Evolutionary conservation across 2,797 vertebrate genomes (phyloP), one percentile per base, ranked within the genome.

Genomic region (Manis crassicaudata): DNA sequence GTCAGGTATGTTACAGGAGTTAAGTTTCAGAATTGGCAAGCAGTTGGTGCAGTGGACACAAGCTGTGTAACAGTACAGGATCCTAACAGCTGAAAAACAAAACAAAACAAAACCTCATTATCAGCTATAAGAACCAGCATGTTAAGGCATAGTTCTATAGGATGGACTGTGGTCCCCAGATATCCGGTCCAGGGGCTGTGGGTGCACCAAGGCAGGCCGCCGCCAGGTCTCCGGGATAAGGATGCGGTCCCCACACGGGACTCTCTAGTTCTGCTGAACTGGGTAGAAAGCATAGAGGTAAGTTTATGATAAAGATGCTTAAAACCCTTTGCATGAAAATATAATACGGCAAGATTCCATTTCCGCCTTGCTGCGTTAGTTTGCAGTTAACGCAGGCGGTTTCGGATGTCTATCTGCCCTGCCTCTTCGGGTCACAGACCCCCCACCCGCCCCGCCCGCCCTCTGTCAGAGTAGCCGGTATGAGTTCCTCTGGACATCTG

Each of bases 291-390:
- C 97, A 94, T 92, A 96, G 97, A 97, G 98, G 43, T 46, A 46
- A 46, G 98, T 98, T 98, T 98, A 97, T 89, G 96, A 46, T 81
- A 93, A 89, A 96, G 98, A 97, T 93, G 98, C 95, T 92, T 86
- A 96, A 88, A 96, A 35, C 92, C 89, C 32, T 56, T 87, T 79
- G 90, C 35, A 50, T 46, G 96, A 50, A 89, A 88, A 89, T 72
- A 54, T 86, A 92, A 95, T 75, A 87, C 43, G 43, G 1, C 40
- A 3, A 94, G 77, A 73, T 76, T 80, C 92, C 87, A 40, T 85
- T 56, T 77, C 0, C 63, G 91, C 93, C 92, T 95, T 80, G 95
- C 94, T 95, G 32, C 63, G 98, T 96, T 96, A 97, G 98, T 97
- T 98, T 92, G 97, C 96, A 90, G 97, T 60, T 97, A 97, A 97